Conservation (phyloP, 2,888 invertebrate species). For the Diaperis boleti region DNA sequence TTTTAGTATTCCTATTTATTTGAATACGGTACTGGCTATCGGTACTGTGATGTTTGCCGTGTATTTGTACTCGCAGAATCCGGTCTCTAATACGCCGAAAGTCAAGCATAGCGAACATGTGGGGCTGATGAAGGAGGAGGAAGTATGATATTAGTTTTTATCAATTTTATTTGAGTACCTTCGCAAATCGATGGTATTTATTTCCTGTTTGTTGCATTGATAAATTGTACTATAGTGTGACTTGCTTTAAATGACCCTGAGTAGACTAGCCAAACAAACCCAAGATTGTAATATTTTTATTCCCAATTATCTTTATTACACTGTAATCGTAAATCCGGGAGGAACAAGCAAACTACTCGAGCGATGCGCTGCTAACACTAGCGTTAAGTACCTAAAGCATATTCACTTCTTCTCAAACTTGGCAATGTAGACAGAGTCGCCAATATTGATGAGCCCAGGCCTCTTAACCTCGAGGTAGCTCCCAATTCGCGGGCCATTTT, state of each 20-base stretch:
- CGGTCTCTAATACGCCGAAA: slow-evolving; percentile 75
- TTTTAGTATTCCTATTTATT: slow-evolving; percentile 86
- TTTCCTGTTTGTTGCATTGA: too few species aligned
- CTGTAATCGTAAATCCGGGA: not conserved
- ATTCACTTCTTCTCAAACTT: slow-evolving; percentile 36
- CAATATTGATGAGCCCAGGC: slow-evolving; percentile 66
- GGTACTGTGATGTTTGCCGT: slow-evolving; percentile 85
- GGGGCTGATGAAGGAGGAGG: slow-evolving; percentile 46
- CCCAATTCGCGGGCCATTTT: slow-evolving; percentile 66
- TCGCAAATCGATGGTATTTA: too few species aligned
- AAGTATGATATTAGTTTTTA: slow-evolving; percentile 42
- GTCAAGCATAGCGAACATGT: slow-evolving; percentile 39
- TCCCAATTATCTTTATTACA: not conserved
- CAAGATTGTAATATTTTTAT: not conserved
- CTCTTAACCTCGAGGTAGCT: slow-evolving; percentile 67
- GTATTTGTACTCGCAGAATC: slow-evolving; percentile 89
- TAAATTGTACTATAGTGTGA: too few species aligned
- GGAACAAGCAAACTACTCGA: not conserved
- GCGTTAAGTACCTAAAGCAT: not conserved
- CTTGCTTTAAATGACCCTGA: too few species aligned
- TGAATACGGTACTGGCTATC: slow-evolving; percentile 86
- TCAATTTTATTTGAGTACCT: not conserved
- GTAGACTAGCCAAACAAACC: too few species aligned
- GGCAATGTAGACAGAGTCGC: slow-evolving; percentile 68
- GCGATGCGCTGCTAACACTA: not conserved